These are phyloP conservation scores for Conopomorpha cramerella DNA, from an alignment of 1,140 invertebrate genomes.

Conservation along the genomic window DNA sequence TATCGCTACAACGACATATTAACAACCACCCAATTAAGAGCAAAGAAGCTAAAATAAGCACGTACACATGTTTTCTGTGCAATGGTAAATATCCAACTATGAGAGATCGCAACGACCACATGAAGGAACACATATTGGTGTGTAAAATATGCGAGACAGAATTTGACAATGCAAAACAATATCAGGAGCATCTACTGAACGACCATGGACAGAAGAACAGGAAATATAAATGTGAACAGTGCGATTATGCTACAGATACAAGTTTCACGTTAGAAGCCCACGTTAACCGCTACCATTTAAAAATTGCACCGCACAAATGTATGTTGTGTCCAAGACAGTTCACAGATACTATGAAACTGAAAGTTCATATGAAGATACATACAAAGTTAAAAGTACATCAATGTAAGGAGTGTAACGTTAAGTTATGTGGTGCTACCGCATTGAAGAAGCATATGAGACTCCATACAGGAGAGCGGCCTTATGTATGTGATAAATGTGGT, in stretches of 20 bases:
- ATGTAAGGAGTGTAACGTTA: background rate
- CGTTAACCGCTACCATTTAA: constrained; percentile 1
- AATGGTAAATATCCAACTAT: no score
- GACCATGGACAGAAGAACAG: no score
- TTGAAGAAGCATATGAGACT: constrained; percentile 1
- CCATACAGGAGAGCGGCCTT: constrained; percentile 1
- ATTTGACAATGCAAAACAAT: no score
- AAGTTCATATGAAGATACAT: constrained; percentile 1
- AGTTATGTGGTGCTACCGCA: background rate
- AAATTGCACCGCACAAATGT: constrained; percentile 1
- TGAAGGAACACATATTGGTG: no score
- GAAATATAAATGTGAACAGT: background rate
- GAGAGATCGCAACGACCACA: no score
- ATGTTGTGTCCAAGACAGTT: background rate
- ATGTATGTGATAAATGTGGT: background rate
- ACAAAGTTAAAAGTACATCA: constrained; percentile 1
- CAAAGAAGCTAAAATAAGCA: no score
- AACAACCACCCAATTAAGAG: no score
- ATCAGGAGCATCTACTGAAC: no score
- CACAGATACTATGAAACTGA: background rate
- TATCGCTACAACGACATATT: no score
- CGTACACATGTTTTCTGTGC: no score
- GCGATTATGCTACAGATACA: background rate
- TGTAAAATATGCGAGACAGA: no score
- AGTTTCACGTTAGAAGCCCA: background rate